Conservation (phyloP, 2,888 invertebrate genomes). For the Folsomia candida region DNA sequence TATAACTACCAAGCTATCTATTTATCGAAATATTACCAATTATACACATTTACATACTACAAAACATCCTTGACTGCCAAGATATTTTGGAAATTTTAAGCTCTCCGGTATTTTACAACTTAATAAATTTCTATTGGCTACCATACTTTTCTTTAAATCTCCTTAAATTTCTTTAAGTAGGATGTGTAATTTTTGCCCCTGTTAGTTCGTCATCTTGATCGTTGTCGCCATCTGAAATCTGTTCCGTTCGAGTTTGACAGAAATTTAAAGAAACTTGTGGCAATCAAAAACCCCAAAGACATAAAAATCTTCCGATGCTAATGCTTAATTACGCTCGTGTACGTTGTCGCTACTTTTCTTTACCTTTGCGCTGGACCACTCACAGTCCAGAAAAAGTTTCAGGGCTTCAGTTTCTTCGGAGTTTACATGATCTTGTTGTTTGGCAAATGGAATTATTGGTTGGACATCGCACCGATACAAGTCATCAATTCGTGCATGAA, state of each 20-base stretch:
- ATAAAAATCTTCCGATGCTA: background rate
- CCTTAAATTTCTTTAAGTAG: too few species aligned
- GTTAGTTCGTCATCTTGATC: background rate
- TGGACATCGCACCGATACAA: background rate
- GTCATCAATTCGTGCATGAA: background rate
- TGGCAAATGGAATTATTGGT: background rate
- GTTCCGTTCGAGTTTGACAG: background rate
- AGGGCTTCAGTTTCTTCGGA: background rate
- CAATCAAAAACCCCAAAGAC: background rate
- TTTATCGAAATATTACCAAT: too few species aligned
- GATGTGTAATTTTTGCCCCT: too few species aligned
- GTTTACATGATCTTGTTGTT: background rate
- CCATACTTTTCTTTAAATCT: too few species aligned
- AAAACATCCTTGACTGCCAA: too few species aligned
- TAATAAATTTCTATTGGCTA: too few species aligned
- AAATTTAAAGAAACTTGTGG: background rate
- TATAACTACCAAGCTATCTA: too few species aligned
- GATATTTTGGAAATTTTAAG: too few species aligned
- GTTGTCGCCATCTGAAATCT: background rate
- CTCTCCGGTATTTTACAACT: too few species aligned
- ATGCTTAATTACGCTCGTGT: background rate
- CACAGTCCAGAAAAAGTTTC: background rate
- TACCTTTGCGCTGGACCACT: background rate
- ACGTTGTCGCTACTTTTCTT: background rate
- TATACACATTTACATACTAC: too few species aligned